These are phyloP conservation scores for Miichthys miiuy DNA, from an alignment of 2,797 vertebrate species.

Conservation along the genomic window DNA sequence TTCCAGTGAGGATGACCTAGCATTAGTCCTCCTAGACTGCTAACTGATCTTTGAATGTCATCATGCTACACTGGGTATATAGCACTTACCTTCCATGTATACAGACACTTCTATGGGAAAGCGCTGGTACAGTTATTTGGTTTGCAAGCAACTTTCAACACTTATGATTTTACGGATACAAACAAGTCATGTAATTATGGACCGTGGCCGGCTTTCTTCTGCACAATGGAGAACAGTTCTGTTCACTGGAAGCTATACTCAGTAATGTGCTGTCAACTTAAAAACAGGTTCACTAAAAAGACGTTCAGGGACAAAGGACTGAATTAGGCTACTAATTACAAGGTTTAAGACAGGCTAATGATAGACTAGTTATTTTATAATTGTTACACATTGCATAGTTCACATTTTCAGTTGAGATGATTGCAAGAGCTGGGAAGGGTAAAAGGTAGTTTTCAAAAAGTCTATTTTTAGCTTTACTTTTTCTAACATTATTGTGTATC, in stretches of 20 bases:
- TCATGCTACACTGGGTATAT: no score
- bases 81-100: neutral
- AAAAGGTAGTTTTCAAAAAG: neutral
- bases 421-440: neutral
- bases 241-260: neutral
- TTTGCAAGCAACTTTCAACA: neutral
- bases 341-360: slow-evolving; percentile 45
- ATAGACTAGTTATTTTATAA: slow-evolving; percentile 37
- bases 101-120: neutral
- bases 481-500: neutral
- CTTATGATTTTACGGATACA: neutral
- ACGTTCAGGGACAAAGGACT: slow-evolving; percentile 19
- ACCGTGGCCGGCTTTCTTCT: neutral
- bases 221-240: slow-evolving; percentile 1
- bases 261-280: neutral
- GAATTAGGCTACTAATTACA: slow-evolving; percentile 36
- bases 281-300: slow-evolving; percentile 24
- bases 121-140: neutral
- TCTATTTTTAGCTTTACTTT: neutral
- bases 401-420: slow-evolving; percentile 20
- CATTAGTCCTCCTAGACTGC: neutral
- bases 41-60: no score
- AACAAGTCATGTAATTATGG: neutral
- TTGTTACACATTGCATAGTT: slow-evolving; percentile 20
- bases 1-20: neutral